Evolutionary conservation across 2,113 vertebrate species (phyloP).

Genomic region (Paramisgurnus dabryanus): DNA sequence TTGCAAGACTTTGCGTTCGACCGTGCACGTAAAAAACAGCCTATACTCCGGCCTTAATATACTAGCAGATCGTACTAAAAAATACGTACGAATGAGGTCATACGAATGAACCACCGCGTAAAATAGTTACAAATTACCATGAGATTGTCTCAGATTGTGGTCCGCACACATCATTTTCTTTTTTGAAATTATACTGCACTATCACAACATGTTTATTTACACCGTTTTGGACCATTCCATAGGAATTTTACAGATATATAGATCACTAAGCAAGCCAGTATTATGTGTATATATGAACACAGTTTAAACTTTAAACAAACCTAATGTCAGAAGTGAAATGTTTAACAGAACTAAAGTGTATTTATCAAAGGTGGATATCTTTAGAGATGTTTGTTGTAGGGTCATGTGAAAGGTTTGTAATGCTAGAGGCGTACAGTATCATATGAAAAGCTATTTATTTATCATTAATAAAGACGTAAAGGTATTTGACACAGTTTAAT

Average conservation of each 20-base stretch:
- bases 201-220: neutral
- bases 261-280: constrained; percentile 54
- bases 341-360: constrained; percentile 37
- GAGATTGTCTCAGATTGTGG: constrained; percentile 24
- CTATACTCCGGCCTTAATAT: no score
- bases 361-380: constrained; percentile 47
- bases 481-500: constrained; percentile 28
- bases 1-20: no score
- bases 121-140: no score
- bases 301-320: neutral
- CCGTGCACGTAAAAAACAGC: no score
- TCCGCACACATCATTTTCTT: neutral
- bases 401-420: constrained; percentile 34
- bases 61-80: no score
- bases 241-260: constrained; percentile 10
- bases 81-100: no score
- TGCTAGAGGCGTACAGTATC: constrained; percentile 10
- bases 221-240: neutral
- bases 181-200: neutral
- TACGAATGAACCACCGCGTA: no score
- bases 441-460: constrained; percentile 24
- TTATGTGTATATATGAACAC: constrained; percentile 51
- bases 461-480: constrained; percentile 22
- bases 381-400: constrained; percentile 38
- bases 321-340: constrained; percentile 15